Evolutionary conservation across 1,140 invertebrate species (phyloP).

Genomic region (Gryllus bimaculatus): DNA sequence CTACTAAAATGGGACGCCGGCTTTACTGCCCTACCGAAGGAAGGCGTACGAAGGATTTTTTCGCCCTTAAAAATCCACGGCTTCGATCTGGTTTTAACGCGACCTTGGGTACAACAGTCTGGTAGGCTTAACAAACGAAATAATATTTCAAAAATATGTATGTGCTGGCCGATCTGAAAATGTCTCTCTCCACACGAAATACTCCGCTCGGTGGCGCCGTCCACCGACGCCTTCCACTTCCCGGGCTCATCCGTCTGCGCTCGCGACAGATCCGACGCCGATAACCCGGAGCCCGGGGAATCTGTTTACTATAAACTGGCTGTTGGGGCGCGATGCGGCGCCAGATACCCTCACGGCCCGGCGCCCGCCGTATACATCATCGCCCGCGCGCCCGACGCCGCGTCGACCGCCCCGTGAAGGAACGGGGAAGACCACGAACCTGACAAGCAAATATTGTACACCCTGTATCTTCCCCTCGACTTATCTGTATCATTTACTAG

Average conservation of each 20-base stretch:
- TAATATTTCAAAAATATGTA: too few relatives aligned
- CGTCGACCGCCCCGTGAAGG: not conserved
- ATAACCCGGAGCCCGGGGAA: not conserved
- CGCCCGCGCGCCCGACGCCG: not conserved
- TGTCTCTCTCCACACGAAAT: too few relatives aligned
- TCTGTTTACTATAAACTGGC: not conserved
- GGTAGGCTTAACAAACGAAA: too few relatives aligned
- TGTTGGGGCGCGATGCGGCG: not conserved
- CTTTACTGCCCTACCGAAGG: too few relatives aligned
- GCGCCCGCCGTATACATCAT: not conserved
- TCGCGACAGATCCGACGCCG: not conserved
- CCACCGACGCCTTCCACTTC: not conserved
- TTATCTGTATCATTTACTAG: slow-evolving; percentile 1
- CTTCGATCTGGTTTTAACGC: too few relatives aligned
- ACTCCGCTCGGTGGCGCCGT: too few relatives aligned
- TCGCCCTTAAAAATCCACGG: too few relatives aligned
- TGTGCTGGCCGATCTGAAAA: too few relatives aligned
- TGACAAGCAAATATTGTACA: not conserved
- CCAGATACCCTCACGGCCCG: not conserved
- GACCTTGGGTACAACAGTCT: too few relatives aligned
- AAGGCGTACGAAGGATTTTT: too few relatives aligned
- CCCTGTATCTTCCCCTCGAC: not conserved
- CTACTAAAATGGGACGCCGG: too few relatives aligned
- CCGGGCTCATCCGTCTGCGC: not conserved
- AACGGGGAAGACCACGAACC: not conserved